Conservation (phyloP, 2,797 vertebrate genomes). For the Okamejei kenojei region DNA sequence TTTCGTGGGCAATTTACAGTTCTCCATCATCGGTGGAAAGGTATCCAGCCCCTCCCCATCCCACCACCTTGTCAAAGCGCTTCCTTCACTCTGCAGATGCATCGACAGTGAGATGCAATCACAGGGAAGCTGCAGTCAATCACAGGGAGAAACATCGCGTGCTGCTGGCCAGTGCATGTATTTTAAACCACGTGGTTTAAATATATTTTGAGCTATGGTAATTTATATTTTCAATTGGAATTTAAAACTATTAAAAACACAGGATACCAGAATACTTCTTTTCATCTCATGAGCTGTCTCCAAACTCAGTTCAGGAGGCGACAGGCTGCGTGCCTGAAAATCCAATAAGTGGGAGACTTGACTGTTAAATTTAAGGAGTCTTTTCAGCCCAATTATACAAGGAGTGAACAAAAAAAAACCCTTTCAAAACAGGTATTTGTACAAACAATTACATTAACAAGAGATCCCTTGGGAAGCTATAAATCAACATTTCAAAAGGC, state of each 20-base stretch:
- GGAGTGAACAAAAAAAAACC: background rate
- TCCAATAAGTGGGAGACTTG: background rate
- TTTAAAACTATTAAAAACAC: slow-evolving; percentile 26
- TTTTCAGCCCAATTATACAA: background rate
- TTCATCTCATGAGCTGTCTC: background rate
- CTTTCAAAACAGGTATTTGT: background rate
- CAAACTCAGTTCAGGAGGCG: background rate
- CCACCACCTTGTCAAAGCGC: background rate
- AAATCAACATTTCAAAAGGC: background rate
- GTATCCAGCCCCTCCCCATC: background rate
- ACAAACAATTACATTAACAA: background rate
- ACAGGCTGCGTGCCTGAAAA: slow-evolving; percentile 20
- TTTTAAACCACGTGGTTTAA: slow-evolving; percentile 13
- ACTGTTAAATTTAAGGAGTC: background rate
- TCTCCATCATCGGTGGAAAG: too few relatives aligned
- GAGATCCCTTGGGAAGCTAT: background rate
- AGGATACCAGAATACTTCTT: slow-evolving; percentile 9
- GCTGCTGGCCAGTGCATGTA: background rate
- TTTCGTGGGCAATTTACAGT: background rate
- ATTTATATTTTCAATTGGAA: slow-evolving; percentile 32
- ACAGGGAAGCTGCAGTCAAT: background rate
- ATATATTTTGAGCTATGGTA: slow-evolving; percentile 21
- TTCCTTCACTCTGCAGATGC: background rate
- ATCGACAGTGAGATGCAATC: background rate
- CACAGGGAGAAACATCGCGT: background rate